These are phyloP conservation scores for Silurus lanzhouensis DNA, from an alignment of 2,797 vertebrate genomes.

Conservation along the genomic window DNA sequence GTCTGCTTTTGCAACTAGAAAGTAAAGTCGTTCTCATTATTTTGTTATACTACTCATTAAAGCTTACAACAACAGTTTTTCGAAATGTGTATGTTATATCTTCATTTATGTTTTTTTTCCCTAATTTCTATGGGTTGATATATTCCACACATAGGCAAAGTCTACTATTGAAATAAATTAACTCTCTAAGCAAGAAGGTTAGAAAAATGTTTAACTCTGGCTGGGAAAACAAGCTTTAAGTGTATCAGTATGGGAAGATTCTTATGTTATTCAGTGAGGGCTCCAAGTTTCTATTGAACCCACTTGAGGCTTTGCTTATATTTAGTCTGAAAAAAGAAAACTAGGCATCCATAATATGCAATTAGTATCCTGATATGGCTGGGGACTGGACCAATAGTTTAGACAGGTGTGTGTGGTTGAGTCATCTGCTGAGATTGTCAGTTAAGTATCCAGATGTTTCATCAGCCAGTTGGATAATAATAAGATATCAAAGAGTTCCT, in stretches of 20 bases:
- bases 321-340: slow-evolving; percentile 65
- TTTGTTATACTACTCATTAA: neutral
- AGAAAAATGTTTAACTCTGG: neutral
- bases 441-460: slow-evolving; percentile 65
- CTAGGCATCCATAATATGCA: slow-evolving; percentile 58
- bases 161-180: neutral
- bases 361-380: slow-evolving; percentile 62
- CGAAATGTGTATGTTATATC: neutral
- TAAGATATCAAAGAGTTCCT: slow-evolving; percentile 61
- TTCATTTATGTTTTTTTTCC: neutral
- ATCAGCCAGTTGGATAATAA: slow-evolving; percentile 62
- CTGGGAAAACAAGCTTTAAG: slow-evolving; percentile 1
- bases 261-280: neutral
- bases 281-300: slow-evolving; percentile 22
- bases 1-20: neutral
- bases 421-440: slow-evolving; percentile 21
- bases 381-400: slow-evolving; percentile 56
- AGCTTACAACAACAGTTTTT: neutral
- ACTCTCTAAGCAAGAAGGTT: neutral
- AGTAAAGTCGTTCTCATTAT: neutral
- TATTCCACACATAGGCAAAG: neutral
- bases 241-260: neutral
- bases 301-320: slow-evolving; percentile 53
- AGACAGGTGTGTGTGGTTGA: slow-evolving; percentile 49
- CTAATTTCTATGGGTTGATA: neutral